Evolutionary conservation across 2,113 vertebrate species (phyloP).

Genomic region (Piprites chloris): DNA sequence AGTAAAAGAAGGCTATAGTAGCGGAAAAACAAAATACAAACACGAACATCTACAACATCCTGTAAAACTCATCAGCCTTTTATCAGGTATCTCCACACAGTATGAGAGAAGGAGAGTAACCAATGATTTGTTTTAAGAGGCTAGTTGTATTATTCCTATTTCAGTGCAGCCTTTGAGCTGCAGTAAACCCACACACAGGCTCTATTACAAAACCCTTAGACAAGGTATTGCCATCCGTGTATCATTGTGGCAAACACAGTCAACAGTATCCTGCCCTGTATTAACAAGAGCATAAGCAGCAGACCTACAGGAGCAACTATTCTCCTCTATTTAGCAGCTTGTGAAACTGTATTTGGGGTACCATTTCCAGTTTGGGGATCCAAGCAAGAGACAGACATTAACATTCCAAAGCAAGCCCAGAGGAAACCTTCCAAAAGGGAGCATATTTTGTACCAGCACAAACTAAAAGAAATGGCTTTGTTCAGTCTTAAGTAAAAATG

Average conservation of each 20-base stretch:
- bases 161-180: not conserved
- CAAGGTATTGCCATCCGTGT: not conserved
- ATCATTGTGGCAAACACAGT: not conserved
- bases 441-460: not conserved
- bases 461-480: not conserved
- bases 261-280: not conserved
- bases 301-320: rapidly evolving
- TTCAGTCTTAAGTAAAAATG: not conserved
- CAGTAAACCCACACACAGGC: not conserved
- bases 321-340: not conserved
- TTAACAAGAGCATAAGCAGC: not conserved
- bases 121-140: not conserved
- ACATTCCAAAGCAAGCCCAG: not conserved
- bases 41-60: not conserved
- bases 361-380: not conserved
- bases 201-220: not conserved
- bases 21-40: not conserved
- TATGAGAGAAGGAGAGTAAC: not conserved
- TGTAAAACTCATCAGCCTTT: not conserved
- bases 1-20: not conserved
- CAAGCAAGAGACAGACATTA: not conserved
- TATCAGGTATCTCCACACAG: not conserved
- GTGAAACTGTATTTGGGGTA: not conserved
- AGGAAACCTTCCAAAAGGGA: not conserved
- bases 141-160: not conserved